A percentile compares a stretch with the other conserved stretches of the same genome.
These are phyloP conservation scores for Calypte anna DNA, from an alignment of 2,113 vertebrate species.

Conservation along the genomic window DNA sequence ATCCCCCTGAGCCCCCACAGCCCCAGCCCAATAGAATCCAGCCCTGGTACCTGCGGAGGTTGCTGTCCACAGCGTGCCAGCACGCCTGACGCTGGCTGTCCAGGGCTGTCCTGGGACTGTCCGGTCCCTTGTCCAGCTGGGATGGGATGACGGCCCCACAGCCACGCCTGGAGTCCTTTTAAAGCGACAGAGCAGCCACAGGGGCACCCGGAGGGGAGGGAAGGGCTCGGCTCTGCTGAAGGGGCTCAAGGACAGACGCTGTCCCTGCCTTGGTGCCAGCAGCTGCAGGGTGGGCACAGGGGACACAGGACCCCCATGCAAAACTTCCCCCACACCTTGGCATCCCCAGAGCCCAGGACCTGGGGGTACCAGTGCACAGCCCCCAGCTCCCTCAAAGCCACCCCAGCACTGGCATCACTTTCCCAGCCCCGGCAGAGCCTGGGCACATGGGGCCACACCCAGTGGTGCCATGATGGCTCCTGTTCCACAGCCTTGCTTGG, in stretches of 20 bases:
- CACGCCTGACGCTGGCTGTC: background rate
- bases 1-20: background rate
- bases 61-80: background rate
- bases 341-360: background rate
- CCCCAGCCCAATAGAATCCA: accelerated
- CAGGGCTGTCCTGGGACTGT: conserved; percentile 3
- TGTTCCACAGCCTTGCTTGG: background rate
- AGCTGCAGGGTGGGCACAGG: background rate
- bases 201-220: background rate
- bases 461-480: background rate
- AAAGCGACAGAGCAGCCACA: conserved; percentile 54
- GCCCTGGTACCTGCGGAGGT: background rate
- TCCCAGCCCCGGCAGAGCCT: background rate
- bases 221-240: background rate
- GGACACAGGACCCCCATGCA: background rate
- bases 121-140: conserved; percentile 1
- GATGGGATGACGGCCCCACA: background rate
- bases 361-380: background rate
- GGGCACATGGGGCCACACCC: accelerated
- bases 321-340: background rate
- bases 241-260: background rate
- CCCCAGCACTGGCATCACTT: accelerated
- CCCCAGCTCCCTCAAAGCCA: accelerated
- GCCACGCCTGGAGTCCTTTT: conserved; percentile 66
- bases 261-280: background rate